Evolutionary conservation across 2,797 vertebrate genomes (phyloP).

Genomic region (Betta splendens): DNA sequence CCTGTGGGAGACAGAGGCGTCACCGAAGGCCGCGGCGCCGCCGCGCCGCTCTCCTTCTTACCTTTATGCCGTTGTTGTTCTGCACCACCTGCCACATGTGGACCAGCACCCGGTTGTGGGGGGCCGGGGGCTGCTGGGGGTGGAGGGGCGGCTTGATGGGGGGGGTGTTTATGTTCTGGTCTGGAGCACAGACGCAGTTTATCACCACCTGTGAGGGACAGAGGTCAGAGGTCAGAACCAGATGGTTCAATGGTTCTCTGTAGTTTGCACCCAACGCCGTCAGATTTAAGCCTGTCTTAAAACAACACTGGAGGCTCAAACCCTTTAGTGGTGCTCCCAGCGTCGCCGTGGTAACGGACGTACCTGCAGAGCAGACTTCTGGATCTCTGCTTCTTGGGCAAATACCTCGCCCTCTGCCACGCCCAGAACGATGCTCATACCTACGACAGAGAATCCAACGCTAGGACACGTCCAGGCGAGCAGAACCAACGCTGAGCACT

Average conservation of each 20-base stretch:
- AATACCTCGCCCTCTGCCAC: slow-evolving; percentile 96
- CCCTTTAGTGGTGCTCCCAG: too few species aligned
- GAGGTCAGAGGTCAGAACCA: neutral
- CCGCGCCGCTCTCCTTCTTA: slow-evolving; percentile 11
- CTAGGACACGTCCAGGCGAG: fast-evolving
- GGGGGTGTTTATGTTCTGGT: slow-evolving; percentile 87
- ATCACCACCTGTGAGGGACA: slow-evolving; percentile 84
- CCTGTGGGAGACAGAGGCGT: slow-evolving; percentile 44
- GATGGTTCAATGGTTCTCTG: too few species aligned
- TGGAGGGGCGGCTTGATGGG: slow-evolving; percentile 74
- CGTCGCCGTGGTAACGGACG: too few species aligned
- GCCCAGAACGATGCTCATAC: slow-evolving; percentile 95
- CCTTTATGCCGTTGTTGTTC: slow-evolving; percentile 97
- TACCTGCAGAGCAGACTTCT: slow-evolving; percentile 93
- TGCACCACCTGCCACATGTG: slow-evolving; percentile 98
- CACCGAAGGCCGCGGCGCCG: too few species aligned
- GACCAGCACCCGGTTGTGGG: slow-evolving; percentile 87
- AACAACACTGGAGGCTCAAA: too few species aligned
- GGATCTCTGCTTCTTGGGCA: slow-evolving; percentile 94
- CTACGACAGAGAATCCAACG: slow-evolving; percentile 64
- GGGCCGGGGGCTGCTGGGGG: slow-evolving; percentile 82
- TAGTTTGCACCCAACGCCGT: too few species aligned
- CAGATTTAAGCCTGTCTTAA: too few species aligned
- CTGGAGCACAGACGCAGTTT: slow-evolving; percentile 95
- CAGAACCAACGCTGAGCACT: fast-evolving